Evolutionary conservation across 2,797 vertebrate genomes (phyloP), one percentile per base, ranked within the genome.

Genomic region (Phoxinus dragarum): DNA sequence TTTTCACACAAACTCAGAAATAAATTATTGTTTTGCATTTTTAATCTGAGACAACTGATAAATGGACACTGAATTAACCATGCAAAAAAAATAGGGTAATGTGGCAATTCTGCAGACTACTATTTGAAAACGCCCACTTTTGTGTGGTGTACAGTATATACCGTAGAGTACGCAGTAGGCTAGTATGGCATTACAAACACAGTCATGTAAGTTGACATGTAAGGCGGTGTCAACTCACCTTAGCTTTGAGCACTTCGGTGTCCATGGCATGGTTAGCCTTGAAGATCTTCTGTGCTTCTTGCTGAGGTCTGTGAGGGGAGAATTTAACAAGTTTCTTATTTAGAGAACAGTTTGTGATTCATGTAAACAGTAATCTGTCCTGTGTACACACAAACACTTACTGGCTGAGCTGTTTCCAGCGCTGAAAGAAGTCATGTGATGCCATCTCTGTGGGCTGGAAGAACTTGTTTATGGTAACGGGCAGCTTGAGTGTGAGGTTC

Each of bases 401-500:
- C 97, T 95, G 96, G 95, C 96, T 97, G 10, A 98, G 97, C 91
- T 98, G 97, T 93, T 98, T 98, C 97, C 97, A 98, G 84, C 97
- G 97, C 93, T 97, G 96, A 93, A 98, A 98, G 89, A 98, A 98
- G 90, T 98, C 97, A 64, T 97, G 95, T 27, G 97, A 97, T 1
- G 94, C 86, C 97, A 98, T 98, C 92, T 98, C 97, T 3, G 97
- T 98, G 0, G 96, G 96, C 93, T 98, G 97, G 93, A 98, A 98
- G 94, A 98, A 98, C 93, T 98, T 98, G 94, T 98, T 98, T 92
- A 98, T 95, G 87, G 97, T 98, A 89, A 98, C 96, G 0, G 97
- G 97, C 88, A 98, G 94, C 90, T 97, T 97, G 73, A 98, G 95
- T 5, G 96, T 96, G 88, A 98, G 92, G 89, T 97, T 96, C 93